A percentile compares a stretch with the other conserved stretches of the same genome.
Evolutionary conservation across 2,113 vertebrate species (phyloP).

Genomic region (Corythaixoides concolor): DNA sequence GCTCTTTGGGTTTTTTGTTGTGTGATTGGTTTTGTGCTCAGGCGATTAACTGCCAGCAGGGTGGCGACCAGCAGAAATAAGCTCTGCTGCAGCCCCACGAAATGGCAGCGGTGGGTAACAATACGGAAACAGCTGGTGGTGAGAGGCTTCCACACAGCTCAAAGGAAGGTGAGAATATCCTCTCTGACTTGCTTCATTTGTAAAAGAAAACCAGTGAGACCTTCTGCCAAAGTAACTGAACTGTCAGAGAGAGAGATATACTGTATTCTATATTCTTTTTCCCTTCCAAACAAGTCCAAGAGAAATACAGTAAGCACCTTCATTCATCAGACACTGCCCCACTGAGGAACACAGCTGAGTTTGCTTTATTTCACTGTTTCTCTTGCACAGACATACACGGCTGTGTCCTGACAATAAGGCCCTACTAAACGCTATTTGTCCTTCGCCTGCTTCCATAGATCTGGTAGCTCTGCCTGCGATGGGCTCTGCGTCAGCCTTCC

Average conservation of each 20-base stretch:
- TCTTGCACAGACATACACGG: not conserved
- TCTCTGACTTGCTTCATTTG: not conserved
- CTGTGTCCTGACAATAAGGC: not conserved
- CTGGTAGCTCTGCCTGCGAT: not conserved
- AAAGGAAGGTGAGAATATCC: not conserved
- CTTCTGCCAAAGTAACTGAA: not conserved
- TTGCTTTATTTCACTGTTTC: not conserved
- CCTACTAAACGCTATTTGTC: not conserved
- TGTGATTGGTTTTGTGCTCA: slow-evolving; percentile 8
- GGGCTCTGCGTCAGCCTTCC: not conserved
- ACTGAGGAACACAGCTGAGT: not conserved
- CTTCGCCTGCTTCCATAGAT: not conserved
- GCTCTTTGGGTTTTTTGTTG: not conserved
- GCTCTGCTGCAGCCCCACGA: not conserved
- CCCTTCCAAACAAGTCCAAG: not conserved
- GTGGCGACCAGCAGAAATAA: slow-evolving; percentile 2
- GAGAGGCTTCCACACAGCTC: not conserved
- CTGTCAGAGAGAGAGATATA: not conserved
- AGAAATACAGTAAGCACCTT: not conserved
- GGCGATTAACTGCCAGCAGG: slow-evolving; percentile 34
- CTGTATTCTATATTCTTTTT: not conserved
- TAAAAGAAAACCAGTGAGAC: not conserved
- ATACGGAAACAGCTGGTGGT: not conserved
- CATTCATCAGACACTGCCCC: not conserved
- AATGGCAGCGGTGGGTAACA: not conserved